Evolutionary conservation across 2,113 vertebrate species (phyloP), one percentile per base, ranked within the genome.

Genomic region (Sterrhoptilus dennistouni): DNA sequence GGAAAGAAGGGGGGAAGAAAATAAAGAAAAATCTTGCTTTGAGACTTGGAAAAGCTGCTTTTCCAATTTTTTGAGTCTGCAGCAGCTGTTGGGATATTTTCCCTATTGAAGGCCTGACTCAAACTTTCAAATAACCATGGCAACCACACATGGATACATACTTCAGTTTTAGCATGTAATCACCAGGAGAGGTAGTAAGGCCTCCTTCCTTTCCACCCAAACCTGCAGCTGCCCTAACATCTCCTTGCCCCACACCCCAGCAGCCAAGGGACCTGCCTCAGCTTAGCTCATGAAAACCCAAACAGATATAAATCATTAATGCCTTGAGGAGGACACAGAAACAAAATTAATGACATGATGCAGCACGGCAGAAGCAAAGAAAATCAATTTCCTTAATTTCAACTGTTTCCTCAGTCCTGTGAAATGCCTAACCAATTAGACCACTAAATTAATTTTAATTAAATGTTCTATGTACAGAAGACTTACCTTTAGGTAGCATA

Each of bases 401-500:
- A 10, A 14, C 14, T 85, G 21, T 25, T 75, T 81, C 29, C 35
- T 0, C 3, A 61, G 25, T 68, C 23, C 38, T 69, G 35, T 27
- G 38, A 65, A 86, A 56, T 11, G 42, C 8, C 20, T 33, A 74
- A 14, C 9, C 1, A 3, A 54, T 1, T 21, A 5, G 16, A 72
- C 2, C 8, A 76, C 15, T 65, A n/a, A 83, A 78, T 7, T 14
- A 4, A 49, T 50, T 84, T 81, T 29, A 79, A 15, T n/a, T n/a
- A 84, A 33, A 23, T 11, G 40, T 38, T 57, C 20, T 36, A 5
- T 10, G 18, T 28, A 22, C 27, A 63, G 57, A 25, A 87, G 63
- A 96, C 98, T 98, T 97, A 98, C 98, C 98, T 98, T 97, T 95
- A 87, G 86, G 97, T 65, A 97, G 93, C 61, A 94, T 97, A n/a